phyloP scores from a whole-genome alignment of 2,113 vertebrate species.

The Gymnarchus niloticus region DNA sequence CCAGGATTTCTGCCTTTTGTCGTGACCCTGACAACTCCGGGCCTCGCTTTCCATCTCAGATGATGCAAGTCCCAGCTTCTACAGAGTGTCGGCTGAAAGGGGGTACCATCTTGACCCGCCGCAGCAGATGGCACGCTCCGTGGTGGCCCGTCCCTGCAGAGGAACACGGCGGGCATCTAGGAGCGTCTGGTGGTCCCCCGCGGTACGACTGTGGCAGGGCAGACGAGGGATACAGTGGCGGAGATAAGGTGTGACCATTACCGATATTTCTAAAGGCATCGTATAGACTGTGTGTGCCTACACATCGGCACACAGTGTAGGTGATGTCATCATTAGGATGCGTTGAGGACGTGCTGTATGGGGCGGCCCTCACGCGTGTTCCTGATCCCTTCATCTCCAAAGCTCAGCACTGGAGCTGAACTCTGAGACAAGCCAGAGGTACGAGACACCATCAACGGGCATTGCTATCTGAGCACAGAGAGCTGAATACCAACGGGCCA shows the following conservation, averaged over 20 bases:
- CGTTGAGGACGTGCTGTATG: not conserved
- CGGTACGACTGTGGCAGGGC: not conserved
- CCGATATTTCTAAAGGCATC: constrained; percentile 45
- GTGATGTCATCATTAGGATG: not conserved
- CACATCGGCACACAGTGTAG: not conserved
- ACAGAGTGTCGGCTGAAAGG: not conserved
- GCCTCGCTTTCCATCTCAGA: not conserved
- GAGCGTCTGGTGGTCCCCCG: not conserved
- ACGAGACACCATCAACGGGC: not conserved
- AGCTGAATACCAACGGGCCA: not conserved
- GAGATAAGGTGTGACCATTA: constrained; percentile 35
- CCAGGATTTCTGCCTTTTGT: too few species aligned
- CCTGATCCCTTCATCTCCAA: not conserved
- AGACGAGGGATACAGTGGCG: too few species aligned
- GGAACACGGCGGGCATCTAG: not conserved
- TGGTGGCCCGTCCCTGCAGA: not conserved
- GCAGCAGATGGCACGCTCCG: not conserved
- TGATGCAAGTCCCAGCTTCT: not conserved
- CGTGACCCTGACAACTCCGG: not conserved
- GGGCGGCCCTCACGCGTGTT: not conserved
- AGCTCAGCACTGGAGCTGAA: not conserved
- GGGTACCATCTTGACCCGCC: not conserved
- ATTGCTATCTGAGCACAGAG: not conserved
- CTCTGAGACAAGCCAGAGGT: not conserved
- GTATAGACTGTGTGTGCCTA: constrained; percentile 53